Evolutionary conservation across 1,140 invertebrate species (phyloP).

Genomic region (Cheumatopsyche charites): DNA sequence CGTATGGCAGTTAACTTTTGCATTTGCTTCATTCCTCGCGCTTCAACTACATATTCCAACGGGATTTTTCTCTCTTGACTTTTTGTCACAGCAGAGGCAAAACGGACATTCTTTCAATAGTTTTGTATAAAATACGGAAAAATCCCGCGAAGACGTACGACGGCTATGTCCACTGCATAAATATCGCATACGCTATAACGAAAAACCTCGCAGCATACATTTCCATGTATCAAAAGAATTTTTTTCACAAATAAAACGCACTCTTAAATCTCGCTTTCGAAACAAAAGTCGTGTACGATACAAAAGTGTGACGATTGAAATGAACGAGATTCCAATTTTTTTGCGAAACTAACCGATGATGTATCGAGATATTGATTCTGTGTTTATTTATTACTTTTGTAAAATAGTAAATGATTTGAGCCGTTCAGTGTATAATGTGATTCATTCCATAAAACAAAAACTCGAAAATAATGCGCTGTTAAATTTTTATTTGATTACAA

Average conservation of each 20-base stretch:
- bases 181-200: conserved; percentile 1
- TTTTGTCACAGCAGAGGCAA: not conserved
- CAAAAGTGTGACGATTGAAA: too few species aligned
- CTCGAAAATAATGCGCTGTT: too few species aligned
- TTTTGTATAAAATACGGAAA: conserved; percentile 14
- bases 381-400: too few species aligned
- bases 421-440: not conserved
- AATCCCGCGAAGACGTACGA: conserved; percentile 9
- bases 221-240: conserved; percentile 1
- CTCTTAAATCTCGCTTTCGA: too few species aligned
- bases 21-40: too few species aligned
- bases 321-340: too few species aligned
- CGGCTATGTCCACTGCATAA: not conserved
- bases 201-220: conserved; percentile 5
- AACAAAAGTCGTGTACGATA: too few species aligned
- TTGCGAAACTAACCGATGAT: not conserved
- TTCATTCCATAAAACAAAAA: too few species aligned
- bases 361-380: not conserved
- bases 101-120: conserved; percentile 19
- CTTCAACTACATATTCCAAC: too few species aligned
- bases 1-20: too few species aligned
- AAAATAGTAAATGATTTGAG: too few species aligned
- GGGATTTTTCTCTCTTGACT: not conserved
- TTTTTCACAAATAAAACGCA: not conserved
- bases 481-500: too few species aligned